Conservation (phyloP, 2,888 invertebrate species). For the Philopedon plagiatum region DNA sequence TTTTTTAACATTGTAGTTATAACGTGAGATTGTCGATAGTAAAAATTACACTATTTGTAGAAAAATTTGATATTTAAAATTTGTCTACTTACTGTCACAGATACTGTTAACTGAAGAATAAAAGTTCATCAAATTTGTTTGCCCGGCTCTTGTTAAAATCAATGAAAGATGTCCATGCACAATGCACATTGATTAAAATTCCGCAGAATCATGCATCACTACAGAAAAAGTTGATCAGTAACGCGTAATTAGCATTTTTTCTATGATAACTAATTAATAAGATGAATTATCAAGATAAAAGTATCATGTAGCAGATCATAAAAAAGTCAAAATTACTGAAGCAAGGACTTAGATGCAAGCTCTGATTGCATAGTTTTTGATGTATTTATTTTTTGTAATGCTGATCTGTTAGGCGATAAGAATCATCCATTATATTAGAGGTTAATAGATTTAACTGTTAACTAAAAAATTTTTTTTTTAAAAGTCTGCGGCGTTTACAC, state of each 20-base stretch:
- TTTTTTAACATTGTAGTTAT: no score
- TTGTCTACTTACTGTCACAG: no score
- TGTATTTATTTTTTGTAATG: background rate
- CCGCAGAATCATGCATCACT: conserved; percentile 2
- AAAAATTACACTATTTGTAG: no score
- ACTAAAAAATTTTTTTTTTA: no score
- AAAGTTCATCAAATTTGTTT: background rate
- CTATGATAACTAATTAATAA: background rate
- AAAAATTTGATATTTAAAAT: no score
- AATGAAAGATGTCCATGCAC: background rate
- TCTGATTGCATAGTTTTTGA: background rate
- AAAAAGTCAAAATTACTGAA: background rate
- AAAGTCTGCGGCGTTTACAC: no score
- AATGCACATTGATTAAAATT: conserved; percentile 12
- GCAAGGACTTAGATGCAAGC: background rate
- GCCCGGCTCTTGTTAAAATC: background rate
- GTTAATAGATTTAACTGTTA: no score
- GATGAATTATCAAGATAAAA: background rate
- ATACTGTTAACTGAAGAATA: no score
- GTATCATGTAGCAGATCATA: background rate
- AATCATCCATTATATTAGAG: no score
- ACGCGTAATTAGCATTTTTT: background rate
- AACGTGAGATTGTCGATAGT: no score
- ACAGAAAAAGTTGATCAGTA: background rate
- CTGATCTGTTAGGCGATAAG: background rate